Percentiles rank a stretch among this genome's conserved stretches.
These are phyloP conservation scores for Orthosia gracilis DNA, from an alignment of 2,888 invertebrate species.

Conservation along the genomic window DNA sequence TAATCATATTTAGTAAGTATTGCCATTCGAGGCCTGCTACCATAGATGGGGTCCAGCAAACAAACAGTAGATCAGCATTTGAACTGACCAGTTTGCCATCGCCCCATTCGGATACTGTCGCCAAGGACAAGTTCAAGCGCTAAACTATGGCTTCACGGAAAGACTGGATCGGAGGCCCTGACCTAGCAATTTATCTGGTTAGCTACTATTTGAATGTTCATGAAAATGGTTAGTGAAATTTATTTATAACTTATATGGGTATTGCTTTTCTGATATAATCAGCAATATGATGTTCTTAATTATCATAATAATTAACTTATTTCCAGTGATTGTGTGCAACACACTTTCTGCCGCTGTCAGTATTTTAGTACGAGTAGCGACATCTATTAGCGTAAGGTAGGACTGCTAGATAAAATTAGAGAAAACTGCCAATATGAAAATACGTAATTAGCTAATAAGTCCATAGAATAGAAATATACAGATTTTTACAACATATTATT, in stretches of 20 bases:
- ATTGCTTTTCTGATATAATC: constrained; percentile 40
- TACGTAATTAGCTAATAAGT: constrained; percentile 54
- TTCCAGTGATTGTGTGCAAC: constrained; percentile 10
- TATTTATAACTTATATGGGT: not conserved
- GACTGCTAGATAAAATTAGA: constrained; percentile 59
- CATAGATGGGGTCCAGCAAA: not conserved
- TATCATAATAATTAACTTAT: not conserved
- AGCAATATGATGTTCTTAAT: constrained; percentile 1
- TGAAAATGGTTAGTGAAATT: constrained; percentile 24
- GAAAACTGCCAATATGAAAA: constrained; percentile 54
- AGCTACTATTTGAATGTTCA: not conserved
- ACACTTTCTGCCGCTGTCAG: not conserved
- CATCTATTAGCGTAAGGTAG: constrained; percentile 66
- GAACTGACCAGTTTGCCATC: too few relatives aligned
- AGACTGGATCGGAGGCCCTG: not conserved
- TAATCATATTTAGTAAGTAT: not conserved
- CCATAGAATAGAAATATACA: constrained; percentile 29
- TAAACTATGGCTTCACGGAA: too few relatives aligned
- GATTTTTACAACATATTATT: constrained; percentile 27
- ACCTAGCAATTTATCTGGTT: not conserved
- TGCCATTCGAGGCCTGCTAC: not conserved
- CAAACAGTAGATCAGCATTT: not conserved
- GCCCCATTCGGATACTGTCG: too few relatives aligned
- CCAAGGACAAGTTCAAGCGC: too few relatives aligned
- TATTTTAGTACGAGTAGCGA: constrained; percentile 54